Base-by-base conservation (phyloP, 2,113 vertebrate genomes). In the Dunckerocampus dactyliophorus region DNA sequence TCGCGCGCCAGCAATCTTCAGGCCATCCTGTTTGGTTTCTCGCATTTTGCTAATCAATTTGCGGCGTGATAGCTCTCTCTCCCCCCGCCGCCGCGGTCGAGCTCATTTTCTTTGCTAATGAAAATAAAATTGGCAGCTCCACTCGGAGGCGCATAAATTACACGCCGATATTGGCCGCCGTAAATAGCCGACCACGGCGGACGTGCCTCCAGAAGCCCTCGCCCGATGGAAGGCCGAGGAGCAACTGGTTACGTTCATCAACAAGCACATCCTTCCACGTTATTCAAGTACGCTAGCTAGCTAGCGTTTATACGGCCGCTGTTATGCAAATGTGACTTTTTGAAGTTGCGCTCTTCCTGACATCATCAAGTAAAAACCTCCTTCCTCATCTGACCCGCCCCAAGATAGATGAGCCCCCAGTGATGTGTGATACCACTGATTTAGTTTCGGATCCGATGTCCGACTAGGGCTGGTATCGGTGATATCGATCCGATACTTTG, bases 121-220 rank as follows among this genome's bases (percentile, higher is more conserved):
- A 72, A 69, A 76, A 63, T 19, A 10, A 67, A 74, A 70, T 55
- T 59, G 71, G 31, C 62, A n/a, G n/a, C 45, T 62, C 47, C 6
- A 54, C 55, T 69, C n/a, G 46, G 52, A 65, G 31, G 50, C 45
- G 37, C 58, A 70, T 56, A 50, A 75, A 71, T 68, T 61, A 60
- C 43, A 28, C 2, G 19, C 34, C 7, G 69, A 71, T 69, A 81
- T 49, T 65, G 62, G 56, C n/a, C 24, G 63, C 67, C 72, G 72
- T 71, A 71, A 80, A 85, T 65, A 72, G 63, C n/a, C 19, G 15
- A 9, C 60, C 34, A 45, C 53, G 49, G 56, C 58, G 59, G 61
- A 72, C 28, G 4, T 62, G 42, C n/a, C 62, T 65, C 58, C 37
- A 31, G 57, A 65, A 62, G 67, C 63, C 60, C 63, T 55, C 68